Percentiles rank a stretch among this genome's conserved stretches.
Conservation (phyloP, 2,797 vertebrate genomes). For the Philypnodon macrostomus region DNA sequence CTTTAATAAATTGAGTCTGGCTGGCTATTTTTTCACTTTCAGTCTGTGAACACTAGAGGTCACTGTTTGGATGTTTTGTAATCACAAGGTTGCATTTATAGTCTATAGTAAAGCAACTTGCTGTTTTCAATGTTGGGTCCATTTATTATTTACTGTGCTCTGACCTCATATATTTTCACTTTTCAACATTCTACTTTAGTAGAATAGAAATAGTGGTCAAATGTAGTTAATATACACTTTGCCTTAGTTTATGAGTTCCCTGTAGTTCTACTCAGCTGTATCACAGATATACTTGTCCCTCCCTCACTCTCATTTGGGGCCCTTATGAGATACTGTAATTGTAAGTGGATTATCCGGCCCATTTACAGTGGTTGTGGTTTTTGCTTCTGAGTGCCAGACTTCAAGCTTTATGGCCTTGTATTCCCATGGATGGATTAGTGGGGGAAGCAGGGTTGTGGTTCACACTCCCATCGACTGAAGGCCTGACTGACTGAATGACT, state of each 20-base stretch:
- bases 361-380: conserved; percentile 71
- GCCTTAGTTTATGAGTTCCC: not conserved
- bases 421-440: conserved; percentile 64
- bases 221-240: not conserved
- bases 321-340: conserved; percentile 46
- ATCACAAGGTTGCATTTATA: not conserved
- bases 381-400: conserved; percentile 60
- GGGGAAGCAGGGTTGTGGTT: conserved; percentile 55
- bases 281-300: conserved; percentile 16
- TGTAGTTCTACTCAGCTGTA: conserved; percentile 13
- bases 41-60: conserved; percentile 6
- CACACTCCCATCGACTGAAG: conserved; percentile 32
- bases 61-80: not conserved
- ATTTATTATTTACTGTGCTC: too few species aligned
- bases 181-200: conserved; percentile 1
- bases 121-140: too few species aligned
- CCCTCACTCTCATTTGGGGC: conserved; percentile 17
- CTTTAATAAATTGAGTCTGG: too few species aligned
- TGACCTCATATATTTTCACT: too few species aligned
- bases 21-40: not conserved
- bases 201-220: not conserved
- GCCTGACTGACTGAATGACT: conserved; percentile 34
- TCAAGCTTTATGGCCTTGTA: conserved; percentile 69
- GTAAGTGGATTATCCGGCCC: conserved; percentile 67
- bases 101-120: too few species aligned